These are phyloP conservation scores for Quiscalus mexicanus DNA, from an alignment of 2,113 vertebrate genomes.

Conservation along the genomic window DNA sequence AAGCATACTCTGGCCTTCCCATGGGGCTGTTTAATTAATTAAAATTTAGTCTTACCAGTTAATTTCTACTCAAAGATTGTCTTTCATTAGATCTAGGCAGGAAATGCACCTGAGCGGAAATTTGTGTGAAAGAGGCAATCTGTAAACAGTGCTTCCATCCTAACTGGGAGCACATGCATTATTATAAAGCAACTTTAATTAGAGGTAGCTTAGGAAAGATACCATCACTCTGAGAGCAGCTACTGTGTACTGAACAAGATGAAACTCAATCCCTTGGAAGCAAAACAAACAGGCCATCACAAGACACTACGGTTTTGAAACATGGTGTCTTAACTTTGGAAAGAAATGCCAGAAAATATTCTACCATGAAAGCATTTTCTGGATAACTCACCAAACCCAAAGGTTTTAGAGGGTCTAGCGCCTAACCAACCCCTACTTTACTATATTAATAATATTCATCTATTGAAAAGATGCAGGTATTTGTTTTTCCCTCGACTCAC, in stretches of 20 bases:
- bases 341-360: neutral
- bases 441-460: neutral
- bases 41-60: neutral
- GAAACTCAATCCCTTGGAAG: conserved; percentile 4
- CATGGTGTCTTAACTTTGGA: neutral
- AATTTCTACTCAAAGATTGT: neutral
- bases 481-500: neutral
- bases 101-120: neutral
- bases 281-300: conserved; percentile 35
- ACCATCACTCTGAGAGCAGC: neutral
- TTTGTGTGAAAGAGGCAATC: conserved; percentile 9
- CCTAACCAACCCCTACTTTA: neutral
- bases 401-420: neutral
- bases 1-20: neutral
- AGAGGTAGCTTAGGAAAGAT: neutral
- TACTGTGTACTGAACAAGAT: conserved; percentile 10
- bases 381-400: neutral
- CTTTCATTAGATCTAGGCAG: neutral
- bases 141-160: neutral
- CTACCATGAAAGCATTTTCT: neutral
- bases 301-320: neutral
- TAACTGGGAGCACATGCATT: neutral
- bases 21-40: neutral
- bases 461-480: neutral
- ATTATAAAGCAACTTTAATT: conserved; percentile 39